A percentile compares a stretch with the other conserved stretches of the same genome.
phyloP scores from a whole-genome alignment of 2,113 vertebrate species.

The Gallinago media region DNA sequence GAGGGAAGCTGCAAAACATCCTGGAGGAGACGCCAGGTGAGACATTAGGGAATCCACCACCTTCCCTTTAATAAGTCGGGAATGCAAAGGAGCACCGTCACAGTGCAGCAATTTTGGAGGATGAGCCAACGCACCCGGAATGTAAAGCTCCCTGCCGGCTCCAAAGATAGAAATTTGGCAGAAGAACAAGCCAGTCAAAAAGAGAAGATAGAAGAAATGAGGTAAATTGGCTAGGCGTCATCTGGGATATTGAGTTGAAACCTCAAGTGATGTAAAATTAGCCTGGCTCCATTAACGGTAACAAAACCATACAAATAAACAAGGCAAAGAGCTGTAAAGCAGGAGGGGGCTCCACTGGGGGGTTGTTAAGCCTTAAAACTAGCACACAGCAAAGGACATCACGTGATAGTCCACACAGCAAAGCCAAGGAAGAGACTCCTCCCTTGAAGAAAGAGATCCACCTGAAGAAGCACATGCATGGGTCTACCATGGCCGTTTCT shows the following conservation, averaged over 20 bases:
- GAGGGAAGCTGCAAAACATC: not conserved
- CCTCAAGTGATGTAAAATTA: not conserved
- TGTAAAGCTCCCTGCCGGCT: not conserved
- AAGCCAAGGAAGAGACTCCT: not conserved
- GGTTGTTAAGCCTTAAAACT: not conserved
- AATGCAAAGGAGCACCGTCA: not conserved
- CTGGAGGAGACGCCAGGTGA: not conserved
- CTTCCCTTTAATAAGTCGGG: conserved; percentile 5
- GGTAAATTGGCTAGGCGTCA: not conserved
- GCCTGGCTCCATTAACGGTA: not conserved
- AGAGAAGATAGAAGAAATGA: not conserved
- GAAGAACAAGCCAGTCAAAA: not conserved
- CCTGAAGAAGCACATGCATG: not conserved
- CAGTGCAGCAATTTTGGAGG: not conserved
- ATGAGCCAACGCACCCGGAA: not conserved
- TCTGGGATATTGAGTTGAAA: not conserved
- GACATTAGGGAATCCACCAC: not conserved
- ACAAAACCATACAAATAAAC: not conserved
- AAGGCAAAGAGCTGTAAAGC: not conserved
- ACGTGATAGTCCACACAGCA: not conserved
- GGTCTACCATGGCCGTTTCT: not conserved
- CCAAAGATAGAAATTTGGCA: not conserved
- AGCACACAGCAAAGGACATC: not conserved
- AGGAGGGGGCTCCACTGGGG: not conserved
- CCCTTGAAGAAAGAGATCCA: not conserved